A percentile compares a stretch with the other conserved stretches of the same genome.
Evolutionary conservation across 2,797 vertebrate species (phyloP).

Genomic region (Selene dorsalis): DNA sequence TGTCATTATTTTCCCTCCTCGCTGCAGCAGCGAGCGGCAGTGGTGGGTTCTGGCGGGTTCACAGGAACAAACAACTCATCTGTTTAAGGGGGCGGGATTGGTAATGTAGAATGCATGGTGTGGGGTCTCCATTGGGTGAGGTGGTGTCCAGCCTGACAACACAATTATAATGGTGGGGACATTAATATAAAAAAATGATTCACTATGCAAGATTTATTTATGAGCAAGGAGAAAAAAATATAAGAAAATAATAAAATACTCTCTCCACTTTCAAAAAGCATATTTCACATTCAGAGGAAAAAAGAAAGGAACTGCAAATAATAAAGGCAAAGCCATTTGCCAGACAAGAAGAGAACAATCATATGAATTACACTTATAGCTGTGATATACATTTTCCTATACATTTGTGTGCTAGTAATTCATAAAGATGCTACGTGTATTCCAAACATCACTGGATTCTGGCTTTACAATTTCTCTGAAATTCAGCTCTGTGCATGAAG

Average conservation of each 20-base stretch:
- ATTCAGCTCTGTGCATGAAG: too few species aligned
- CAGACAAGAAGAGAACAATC: not conserved
- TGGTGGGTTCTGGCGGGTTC: conserved; percentile 63
- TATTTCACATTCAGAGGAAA: not conserved
- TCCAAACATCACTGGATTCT: too few species aligned
- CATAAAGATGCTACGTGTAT: not conserved
- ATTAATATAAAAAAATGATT: conserved; percentile 55
- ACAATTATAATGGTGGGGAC: conserved; percentile 22
- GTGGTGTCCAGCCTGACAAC: conserved; percentile 34
- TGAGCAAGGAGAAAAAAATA: not conserved
- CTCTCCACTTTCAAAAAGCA: not conserved
- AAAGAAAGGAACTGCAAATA: not conserved
- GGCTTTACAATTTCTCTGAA: too few species aligned
- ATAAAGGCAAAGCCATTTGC: not conserved
- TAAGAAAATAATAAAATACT: not conserved
- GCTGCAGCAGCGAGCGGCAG: conserved; percentile 54
- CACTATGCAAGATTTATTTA: not conserved
- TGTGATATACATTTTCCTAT: not conserved
- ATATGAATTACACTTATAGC: too few species aligned
- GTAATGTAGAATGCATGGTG: conserved; percentile 48
- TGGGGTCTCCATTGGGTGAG: conserved; percentile 45
- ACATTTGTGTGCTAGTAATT: not conserved
- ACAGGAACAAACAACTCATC: conserved; percentile 69
- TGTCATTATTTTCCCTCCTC: conserved; percentile 75
- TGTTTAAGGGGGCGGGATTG: conserved; percentile 46